Percentiles rank a stretch among this genome's conserved stretches.
Conservation (phyloP, 2,113 vertebrate genomes). For the Sarotherodon lohbergeri region DNA sequence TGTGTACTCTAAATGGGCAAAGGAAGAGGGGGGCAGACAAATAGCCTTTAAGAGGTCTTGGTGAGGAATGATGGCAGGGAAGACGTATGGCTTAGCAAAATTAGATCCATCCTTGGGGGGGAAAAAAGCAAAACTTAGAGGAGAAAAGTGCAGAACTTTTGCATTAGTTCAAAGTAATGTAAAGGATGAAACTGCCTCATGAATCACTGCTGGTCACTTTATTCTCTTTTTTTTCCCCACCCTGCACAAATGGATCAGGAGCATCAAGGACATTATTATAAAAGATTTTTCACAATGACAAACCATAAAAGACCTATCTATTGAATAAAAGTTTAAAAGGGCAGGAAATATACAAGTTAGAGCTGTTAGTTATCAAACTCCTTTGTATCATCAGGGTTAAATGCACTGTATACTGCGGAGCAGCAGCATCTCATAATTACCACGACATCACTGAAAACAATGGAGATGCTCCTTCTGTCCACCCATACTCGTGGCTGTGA, state of each 20-base stretch:
- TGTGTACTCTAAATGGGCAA: constrained; percentile 23
- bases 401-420: not conserved
- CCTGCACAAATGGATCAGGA: not conserved
- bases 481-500: not conserved
- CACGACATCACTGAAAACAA: not conserved
- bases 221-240: not conserved
- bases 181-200: not conserved
- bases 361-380: not conserved
- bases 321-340: not conserved
- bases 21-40: constrained; percentile 29
- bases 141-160: constrained; percentile 3
- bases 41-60: constrained; percentile 46
- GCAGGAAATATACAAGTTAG: not conserved
- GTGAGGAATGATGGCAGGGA: constrained; percentile 13
- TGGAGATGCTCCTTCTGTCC: not conserved
- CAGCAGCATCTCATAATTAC: not conserved
- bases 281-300: not conserved
- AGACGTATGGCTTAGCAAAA: constrained; percentile 42
- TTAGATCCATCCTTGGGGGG: not conserved
- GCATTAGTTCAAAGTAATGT: not conserved
- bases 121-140: not conserved
- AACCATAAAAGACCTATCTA: not conserved
- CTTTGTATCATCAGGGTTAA: not conserved
- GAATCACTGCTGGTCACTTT: not conserved
- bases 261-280: not conserved